These are phyloP conservation scores for Malurus cyaneus DNA, from an alignment of 2,113 vertebrate genomes.

Conservation along the genomic window DNA sequence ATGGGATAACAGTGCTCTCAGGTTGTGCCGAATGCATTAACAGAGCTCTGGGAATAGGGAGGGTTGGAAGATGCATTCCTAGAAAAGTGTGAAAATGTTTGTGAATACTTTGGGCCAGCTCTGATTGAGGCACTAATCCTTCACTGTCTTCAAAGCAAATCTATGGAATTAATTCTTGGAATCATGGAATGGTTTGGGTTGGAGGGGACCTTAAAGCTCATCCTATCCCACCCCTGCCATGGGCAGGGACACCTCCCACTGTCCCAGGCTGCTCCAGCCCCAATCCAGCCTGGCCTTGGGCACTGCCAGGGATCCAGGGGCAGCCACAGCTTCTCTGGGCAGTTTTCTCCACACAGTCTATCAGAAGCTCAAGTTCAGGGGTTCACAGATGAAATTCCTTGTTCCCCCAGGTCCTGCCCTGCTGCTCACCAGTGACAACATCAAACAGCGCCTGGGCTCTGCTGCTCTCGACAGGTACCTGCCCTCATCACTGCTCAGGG, in stretches of 20 bases:
- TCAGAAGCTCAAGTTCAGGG: not conserved
- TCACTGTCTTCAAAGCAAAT: not conserved
- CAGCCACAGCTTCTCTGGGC: not conserved
- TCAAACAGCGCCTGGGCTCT: slow-evolving; percentile 87
- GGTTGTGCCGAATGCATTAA: not conserved
- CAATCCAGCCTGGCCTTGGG: rapidly evolving
- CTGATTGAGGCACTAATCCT: not conserved
- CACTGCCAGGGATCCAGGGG: not conserved
- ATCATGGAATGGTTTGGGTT: not conserved
- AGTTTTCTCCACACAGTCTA: not conserved
- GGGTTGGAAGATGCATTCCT: not conserved
- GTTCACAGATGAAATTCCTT: not conserved
- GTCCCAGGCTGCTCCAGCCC: not conserved
- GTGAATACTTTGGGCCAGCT: not conserved
- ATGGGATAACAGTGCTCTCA: not conserved
- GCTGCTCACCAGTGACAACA: slow-evolving; percentile 90
- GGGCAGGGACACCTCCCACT: not conserved
- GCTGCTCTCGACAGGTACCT: slow-evolving; percentile 91
- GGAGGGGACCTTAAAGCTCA: not conserved
- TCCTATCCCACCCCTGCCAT: not conserved
- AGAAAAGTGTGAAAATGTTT: not conserved
- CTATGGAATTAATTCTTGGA: not conserved
- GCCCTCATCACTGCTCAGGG: rapidly evolving
- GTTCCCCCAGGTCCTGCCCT: slow-evolving; percentile 81
- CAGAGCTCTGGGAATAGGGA: not conserved